Evolutionary conservation across 2,113 vertebrate genomes (phyloP).

Genomic region (Noturus placidus): DNA sequence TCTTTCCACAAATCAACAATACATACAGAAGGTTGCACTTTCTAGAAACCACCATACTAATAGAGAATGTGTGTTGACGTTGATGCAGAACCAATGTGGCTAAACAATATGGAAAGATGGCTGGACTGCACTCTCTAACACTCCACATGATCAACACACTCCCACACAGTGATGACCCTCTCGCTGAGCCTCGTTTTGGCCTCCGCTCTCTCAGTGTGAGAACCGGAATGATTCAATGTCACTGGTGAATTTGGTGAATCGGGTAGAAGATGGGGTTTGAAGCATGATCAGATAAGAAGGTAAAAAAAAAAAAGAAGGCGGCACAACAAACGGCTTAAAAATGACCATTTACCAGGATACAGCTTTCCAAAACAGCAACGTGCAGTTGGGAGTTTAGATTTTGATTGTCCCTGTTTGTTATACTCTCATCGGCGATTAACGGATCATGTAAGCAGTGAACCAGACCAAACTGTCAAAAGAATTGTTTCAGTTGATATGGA

Average conservation of each 20-base stretch:
- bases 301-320: slow-evolving; percentile 33
- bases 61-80: slow-evolving; percentile 67
- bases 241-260: slow-evolving; percentile 78
- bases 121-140: slow-evolving; percentile 66
- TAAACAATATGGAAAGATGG: slow-evolving; percentile 67
- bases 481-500: slow-evolving; percentile 73
- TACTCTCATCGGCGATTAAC: slow-evolving; percentile 79
- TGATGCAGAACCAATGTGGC: slow-evolving; percentile 71
- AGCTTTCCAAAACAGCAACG: slow-evolving; percentile 83
- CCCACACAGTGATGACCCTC: slow-evolving; percentile 71
- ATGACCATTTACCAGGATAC: slow-evolving; percentile 83
- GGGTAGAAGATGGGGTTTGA: slow-evolving; percentile 69
- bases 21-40: slow-evolving; percentile 60
- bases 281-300: slow-evolving; percentile 67
- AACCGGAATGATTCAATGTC: slow-evolving; percentile 73
- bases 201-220: slow-evolving; percentile 60
- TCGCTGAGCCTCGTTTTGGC: slow-evolving; percentile 43
- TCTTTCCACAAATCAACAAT: slow-evolving; percentile 64
- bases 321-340: slow-evolving; percentile 75
- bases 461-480: slow-evolving; percentile 84
- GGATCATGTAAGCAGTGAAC: slow-evolving; percentile 85
- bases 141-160: slow-evolving; percentile 73
- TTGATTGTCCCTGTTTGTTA: slow-evolving; percentile 83
- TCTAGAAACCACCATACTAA: slow-evolving; percentile 63
- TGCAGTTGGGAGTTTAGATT: slow-evolving; percentile 79